phyloP scores from a whole-genome alignment of 2,113 vertebrate species.

The Pelodiscus sinensis region DNA sequence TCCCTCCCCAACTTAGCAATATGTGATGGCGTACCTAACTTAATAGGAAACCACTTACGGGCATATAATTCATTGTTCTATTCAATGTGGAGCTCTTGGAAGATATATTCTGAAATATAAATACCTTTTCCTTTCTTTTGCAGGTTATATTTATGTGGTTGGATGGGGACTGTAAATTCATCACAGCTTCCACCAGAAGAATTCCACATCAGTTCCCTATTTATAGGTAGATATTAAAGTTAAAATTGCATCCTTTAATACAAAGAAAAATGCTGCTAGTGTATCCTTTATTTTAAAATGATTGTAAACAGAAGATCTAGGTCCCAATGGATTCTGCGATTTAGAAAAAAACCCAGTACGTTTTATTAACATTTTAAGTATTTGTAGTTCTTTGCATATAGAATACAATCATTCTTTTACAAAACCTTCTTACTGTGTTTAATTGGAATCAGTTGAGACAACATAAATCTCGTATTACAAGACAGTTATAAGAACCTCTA shows the following conservation, averaged over 20 bases:
- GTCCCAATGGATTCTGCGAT: constrained; percentile 42
- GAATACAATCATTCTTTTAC: constrained; percentile 53
- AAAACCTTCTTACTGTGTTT: constrained; percentile 49
- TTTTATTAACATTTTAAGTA: too few species aligned
- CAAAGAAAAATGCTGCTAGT: constrained; percentile 28
- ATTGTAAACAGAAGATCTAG: constrained; percentile 44
- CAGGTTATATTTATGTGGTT: neutral
- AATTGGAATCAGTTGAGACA: constrained; percentile 61
- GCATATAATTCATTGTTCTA: neutral
- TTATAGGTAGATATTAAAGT: neutral
- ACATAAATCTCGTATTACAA: constrained; percentile 40
- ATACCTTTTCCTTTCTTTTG: neutral
- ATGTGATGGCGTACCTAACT: neutral
- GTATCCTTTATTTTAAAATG: constrained; percentile 38
- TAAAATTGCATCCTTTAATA: neutral
- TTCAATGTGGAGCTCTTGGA: neutral
- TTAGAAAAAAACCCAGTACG: neutral
- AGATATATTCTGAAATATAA: neutral
- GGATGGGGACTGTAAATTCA: neutral
- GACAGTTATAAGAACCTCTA: constrained; percentile 39
- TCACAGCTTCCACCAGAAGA: neutral
- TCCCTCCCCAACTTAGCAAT: neutral
- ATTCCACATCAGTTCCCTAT: neutral
- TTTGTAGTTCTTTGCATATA: neutral
- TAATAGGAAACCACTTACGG: neutral